Conservation (phyloP, 2,888 invertebrate species). For the Adela reaumurella region DNA sequence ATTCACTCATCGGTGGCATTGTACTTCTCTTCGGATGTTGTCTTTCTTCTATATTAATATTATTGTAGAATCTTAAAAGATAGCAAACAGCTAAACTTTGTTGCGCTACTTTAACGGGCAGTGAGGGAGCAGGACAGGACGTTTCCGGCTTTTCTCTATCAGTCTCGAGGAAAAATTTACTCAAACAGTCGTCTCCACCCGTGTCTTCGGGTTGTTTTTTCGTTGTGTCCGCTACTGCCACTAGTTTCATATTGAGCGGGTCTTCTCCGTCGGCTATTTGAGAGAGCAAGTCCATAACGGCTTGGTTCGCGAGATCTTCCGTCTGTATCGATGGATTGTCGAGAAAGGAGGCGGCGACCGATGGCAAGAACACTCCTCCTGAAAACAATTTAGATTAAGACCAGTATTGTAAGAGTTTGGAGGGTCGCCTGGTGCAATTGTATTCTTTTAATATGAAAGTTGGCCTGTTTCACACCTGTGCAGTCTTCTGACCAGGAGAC, state of each 20-base stretch:
- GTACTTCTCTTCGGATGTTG: conserved; percentile 74
- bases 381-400: too few relatives aligned
- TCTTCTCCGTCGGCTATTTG: conserved; percentile 56
- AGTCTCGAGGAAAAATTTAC: conserved; percentile 28
- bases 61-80: conserved; percentile 57
- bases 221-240: conserved; percentile 37
- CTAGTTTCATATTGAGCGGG: conserved; percentile 51
- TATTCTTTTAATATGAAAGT: too few relatives aligned
- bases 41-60: conserved; percentile 69
- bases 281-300: conserved; percentile 63
- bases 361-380: conserved; percentile 56
- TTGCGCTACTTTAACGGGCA: conserved; percentile 38
- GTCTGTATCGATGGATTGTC: conserved; percentile 47
- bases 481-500: conserved; percentile 67
- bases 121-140: conserved; percentile 37
- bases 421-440: too few relatives aligned
- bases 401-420: too few relatives aligned
- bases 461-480: too few relatives aligned
- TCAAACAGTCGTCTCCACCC: conserved; percentile 31
- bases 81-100: conserved; percentile 46
- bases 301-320: conserved; percentile 60
- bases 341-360: conserved; percentile 51
- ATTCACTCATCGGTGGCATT: conserved; percentile 67
- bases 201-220: conserved; percentile 45
- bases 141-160: conserved; percentile 32